These are phyloP conservation scores for Gobius niger DNA, from an alignment of 2,113 vertebrate species.

Conservation along the genomic window DNA sequence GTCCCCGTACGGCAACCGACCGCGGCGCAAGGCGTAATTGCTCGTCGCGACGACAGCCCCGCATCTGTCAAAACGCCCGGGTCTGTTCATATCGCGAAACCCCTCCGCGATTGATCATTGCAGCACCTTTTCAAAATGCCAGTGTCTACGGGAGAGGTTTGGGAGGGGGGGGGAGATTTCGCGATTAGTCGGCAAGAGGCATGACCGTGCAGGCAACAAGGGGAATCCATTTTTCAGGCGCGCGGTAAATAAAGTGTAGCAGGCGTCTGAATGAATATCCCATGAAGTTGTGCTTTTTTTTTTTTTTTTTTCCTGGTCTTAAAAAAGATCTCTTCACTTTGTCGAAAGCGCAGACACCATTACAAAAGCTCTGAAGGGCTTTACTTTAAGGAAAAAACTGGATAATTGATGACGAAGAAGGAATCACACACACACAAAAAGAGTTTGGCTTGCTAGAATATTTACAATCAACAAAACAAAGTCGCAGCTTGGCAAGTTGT, in stretches of 20 bases:
- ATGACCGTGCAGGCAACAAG: slow-evolving; percentile 27
- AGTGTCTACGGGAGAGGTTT: not conserved
- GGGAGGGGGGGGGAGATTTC: slow-evolving; percentile 3
- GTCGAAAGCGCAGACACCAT: slow-evolving; percentile 23
- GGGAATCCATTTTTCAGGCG: slow-evolving; percentile 51
- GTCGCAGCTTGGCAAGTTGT: slow-evolving; percentile 3
- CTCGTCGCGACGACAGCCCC: slow-evolving; percentile 65
- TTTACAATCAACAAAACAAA: slow-evolving; percentile 22
- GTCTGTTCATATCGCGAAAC: slow-evolving; percentile 8
- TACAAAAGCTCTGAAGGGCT: slow-evolving; percentile 9
- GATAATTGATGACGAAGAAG: slow-evolving; percentile 41
- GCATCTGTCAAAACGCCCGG: slow-evolving; percentile 66
- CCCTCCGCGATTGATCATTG: slow-evolving; percentile 23
- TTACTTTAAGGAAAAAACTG: slow-evolving; percentile 33
- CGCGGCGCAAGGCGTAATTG: slow-evolving; percentile 77
- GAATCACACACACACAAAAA: slow-evolving; percentile 1
- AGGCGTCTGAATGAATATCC: slow-evolving; percentile 48
- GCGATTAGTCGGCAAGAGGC: slow-evolving; percentile 31
- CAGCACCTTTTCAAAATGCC: slow-evolving; percentile 15
- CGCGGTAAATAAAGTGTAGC: slow-evolving; percentile 13
- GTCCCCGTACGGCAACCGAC: slow-evolving; percentile 57
- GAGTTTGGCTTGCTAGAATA: slow-evolving; percentile 31
- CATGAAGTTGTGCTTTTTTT: slow-evolving; percentile 45
- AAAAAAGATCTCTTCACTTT: slow-evolving; percentile 28
- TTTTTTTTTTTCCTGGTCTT: slow-evolving; percentile 23